phyloP scores from a whole-genome alignment of 2,888 invertebrate genomes.

The Hydropsyche betteni region DNA sequence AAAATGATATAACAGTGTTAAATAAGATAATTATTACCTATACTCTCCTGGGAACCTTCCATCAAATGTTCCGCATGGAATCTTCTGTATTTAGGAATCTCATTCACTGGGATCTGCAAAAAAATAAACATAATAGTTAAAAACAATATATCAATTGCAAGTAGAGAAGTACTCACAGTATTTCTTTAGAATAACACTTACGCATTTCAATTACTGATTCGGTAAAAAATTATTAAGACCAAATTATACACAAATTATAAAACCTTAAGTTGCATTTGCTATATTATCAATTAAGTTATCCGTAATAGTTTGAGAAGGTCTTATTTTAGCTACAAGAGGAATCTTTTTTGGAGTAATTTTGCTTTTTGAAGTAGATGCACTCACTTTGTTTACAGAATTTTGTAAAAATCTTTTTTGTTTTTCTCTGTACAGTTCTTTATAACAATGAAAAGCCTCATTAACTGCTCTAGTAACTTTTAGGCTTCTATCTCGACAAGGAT shows the following conservation, averaged over 20 bases:
- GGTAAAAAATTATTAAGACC: neutral
- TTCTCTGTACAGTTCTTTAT: slow-evolving; percentile 1
- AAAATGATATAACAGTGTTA: too few relatives aligned
- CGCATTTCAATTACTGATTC: neutral
- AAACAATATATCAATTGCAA: neutral
- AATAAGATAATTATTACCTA: slow-evolving; percentile 33
- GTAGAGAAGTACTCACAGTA: too few relatives aligned
- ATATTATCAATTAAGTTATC: neutral
- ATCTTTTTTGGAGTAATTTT: neutral
- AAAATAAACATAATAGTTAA: neutral
- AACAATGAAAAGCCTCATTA: slow-evolving; percentile 19
- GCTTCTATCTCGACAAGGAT: slow-evolving; percentile 20
- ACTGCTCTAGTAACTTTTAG: slow-evolving; percentile 4
- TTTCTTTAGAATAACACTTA: too few relatives aligned
- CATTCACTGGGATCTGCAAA: slow-evolving; percentile 6
- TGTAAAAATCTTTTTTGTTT: slow-evolving; percentile 1
- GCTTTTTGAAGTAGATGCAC: neutral
- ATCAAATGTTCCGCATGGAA: slow-evolving; percentile 47
- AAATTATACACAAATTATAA: neutral
- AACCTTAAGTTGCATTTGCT: too few relatives aligned
- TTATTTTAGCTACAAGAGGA: slow-evolving; percentile 4
- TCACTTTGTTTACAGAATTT: neutral
- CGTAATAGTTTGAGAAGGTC: neutral
- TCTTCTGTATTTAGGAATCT: slow-evolving; percentile 42
- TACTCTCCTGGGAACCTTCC: slow-evolving; percentile 47